These are phyloP conservation scores for Frankliniella fusca DNA, from an alignment of 2,888 invertebrate genomes.

Conservation along the genomic window DNA sequence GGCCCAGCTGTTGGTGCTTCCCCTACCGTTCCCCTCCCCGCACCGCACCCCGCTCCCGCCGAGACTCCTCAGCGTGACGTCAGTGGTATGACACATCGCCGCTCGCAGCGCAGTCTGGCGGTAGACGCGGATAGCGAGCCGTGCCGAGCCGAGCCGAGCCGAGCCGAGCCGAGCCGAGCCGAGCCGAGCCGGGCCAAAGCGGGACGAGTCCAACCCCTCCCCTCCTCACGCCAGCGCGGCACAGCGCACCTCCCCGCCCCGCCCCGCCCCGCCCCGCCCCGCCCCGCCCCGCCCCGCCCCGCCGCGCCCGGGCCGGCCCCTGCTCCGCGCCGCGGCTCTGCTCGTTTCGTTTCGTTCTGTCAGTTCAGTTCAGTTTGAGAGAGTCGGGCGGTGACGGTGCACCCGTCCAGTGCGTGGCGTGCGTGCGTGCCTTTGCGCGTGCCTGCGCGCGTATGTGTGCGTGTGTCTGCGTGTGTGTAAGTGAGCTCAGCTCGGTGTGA, in stretches of 20 bases:
- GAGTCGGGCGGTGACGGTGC: background rate
- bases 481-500: background rate
- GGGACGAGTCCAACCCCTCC: background rate
- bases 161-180: slow-evolving; percentile 1
- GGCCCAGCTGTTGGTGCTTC: background rate
- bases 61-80: background rate
- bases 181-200: background rate
- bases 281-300: background rate
- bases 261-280: background rate
- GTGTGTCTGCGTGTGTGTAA: background rate
- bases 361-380: too few species aligned
- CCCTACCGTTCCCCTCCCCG: background rate
- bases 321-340: background rate
- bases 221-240: background rate
- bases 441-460: background rate
- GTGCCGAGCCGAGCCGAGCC: background rate
- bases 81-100: slow-evolving; percentile 16
- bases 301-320: background rate
- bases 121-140: background rate
- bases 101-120: background rate
- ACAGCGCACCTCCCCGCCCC: background rate
- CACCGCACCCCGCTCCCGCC: background rate
- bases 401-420: background rate
- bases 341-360: background rate
- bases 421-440: background rate